A percentile compares a stretch with the other conserved stretches of the same genome.
Evolutionary conservation across 2,888 invertebrate genomes (phyloP).

Genomic region (Lobophora halterata): DNA sequence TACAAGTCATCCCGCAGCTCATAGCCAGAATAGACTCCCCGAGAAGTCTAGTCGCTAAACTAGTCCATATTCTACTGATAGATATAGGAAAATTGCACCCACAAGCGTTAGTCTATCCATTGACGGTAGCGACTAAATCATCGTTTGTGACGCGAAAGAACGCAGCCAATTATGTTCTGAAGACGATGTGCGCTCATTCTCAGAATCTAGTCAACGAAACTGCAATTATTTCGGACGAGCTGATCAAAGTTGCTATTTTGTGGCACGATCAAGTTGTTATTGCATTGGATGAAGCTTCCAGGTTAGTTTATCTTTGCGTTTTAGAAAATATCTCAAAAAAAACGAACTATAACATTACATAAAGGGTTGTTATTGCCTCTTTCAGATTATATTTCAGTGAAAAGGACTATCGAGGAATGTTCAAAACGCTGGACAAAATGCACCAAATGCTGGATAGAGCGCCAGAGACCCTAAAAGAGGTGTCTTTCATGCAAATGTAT

Average conservation of each 20-base stretch:
- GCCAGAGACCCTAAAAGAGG: constrained; percentile 97
- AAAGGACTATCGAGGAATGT: constrained; percentile 97
- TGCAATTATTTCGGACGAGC: constrained; percentile 95
- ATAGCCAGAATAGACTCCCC: constrained; percentile 99
- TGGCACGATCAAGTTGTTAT: constrained; percentile 96
- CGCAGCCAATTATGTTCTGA: constrained; percentile 96
- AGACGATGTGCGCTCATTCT: constrained; percentile 97
- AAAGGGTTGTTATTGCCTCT: not conserved
- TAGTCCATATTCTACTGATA: constrained; percentile 95
- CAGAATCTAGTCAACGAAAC: constrained; percentile 96
- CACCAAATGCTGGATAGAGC: constrained; percentile 96
- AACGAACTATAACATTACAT: no score
- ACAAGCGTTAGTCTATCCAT: constrained; percentile 97
- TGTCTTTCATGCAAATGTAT: constrained; percentile 98
- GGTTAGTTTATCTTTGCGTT: constrained; percentile 45
- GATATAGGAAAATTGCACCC: constrained; percentile 99
- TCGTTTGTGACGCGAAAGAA: constrained; percentile 89
- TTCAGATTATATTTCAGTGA: constrained; percentile 96
- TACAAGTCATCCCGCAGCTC: constrained; percentile 99
- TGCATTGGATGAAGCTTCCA: constrained; percentile 95
- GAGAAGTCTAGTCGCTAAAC: constrained; percentile 90
- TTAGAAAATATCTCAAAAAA: no score
- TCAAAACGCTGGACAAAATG: constrained; percentile 95
- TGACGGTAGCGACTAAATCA: constrained; percentile 98
- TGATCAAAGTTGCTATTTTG: constrained; percentile 98